Percentiles rank a stretch among this genome's conserved stretches.
Conservation (phyloP, 2,888 invertebrate species). For the Nomada goodeniana region DNA sequence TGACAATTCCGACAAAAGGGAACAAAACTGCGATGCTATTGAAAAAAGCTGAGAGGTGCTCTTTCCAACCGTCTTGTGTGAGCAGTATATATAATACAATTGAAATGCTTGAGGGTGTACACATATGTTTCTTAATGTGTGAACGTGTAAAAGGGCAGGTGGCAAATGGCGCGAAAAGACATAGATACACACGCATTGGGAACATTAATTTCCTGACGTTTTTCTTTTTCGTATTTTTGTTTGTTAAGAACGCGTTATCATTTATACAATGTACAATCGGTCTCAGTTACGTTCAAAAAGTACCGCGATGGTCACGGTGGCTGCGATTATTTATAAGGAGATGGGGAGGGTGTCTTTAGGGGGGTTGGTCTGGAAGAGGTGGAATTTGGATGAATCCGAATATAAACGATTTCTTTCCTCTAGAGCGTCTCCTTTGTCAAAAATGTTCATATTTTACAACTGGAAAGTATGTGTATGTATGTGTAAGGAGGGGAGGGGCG, state of each 20-base stretch:
- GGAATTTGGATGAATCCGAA: conserved; percentile 35
- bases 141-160: conserved; percentile 29
- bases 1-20: not conserved
- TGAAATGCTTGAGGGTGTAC: conserved; percentile 56
- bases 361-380: not conserved
- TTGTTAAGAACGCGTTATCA: conserved; percentile 70
- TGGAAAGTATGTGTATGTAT: conserved; percentile 33
- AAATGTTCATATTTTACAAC: conserved; percentile 75
- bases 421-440: conserved; percentile 71
- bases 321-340: conserved; percentile 60
- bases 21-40: conserved; percentile 42
- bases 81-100: conserved; percentile 68
- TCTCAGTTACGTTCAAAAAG: conserved; percentile 79
- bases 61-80: conserved; percentile 65
- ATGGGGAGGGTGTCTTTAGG: not conserved
- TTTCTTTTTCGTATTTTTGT: conserved; percentile 27
- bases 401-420: conserved; percentile 66
- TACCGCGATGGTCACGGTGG: conserved; percentile 73
- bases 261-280: conserved; percentile 83
- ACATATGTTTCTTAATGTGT: conserved; percentile 31
- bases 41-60: conserved; percentile 70
- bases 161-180: conserved; percentile 61
- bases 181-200: conserved; percentile 70
- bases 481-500: not conserved
- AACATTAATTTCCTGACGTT: conserved; percentile 59